Evolutionary conservation across 2,888 invertebrate genomes (phyloP), one percentile per base, ranked within the genome.

Genomic region (Zonitis immaculata): DNA sequence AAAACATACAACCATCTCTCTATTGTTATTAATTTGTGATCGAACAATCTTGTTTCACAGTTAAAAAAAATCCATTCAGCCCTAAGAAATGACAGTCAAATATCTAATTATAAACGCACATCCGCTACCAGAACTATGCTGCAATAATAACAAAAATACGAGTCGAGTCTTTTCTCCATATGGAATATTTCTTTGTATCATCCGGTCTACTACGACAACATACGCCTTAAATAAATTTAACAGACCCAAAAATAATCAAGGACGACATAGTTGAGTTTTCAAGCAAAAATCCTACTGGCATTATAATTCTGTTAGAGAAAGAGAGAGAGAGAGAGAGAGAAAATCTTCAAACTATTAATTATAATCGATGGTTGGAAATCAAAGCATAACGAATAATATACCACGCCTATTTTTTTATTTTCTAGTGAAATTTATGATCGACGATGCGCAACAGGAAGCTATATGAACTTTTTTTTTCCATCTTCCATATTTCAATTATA

Each of bases 31-130:
- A n/a, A n/a, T n/a, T n/a, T n/a, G n/a, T n/a, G n/a, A n/a, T n/a
- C n/a, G n/a, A n/a, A n/a, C n/a, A n/a, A n/a, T n/a, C n/a, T n/a
- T n/a, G n/a, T n/a, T n/a, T n/a, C n/a, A n/a, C n/a, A n/a, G n/a
- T n/a, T n/a, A n/a, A n/a, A n/a, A n/a, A n/a, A n/a, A n/a, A n/a
- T n/a, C n/a, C n/a, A n/a, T 12, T 39, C 20, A 20, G 11, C 18
- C 39, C 20, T 20, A 11, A 16, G 39, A 18, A 16, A 20, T 20
- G 18, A n/a, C 39, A n/a, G 16, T 16, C 5, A 39, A 20, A 20
- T 49, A 56, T 62, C 61, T 64, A 64, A 62, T 62, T 63, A 61
- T 64, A 63, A 60, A 61, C 51, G 57, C 54, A 57, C 61, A 63
- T 64, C 61, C 62, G 64, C 54, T 57, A 52, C 11, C 20, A 39